Evolutionary conservation across 2,888 invertebrate genomes (phyloP).

Genomic region (Netelia fuscicornis): DNA sequence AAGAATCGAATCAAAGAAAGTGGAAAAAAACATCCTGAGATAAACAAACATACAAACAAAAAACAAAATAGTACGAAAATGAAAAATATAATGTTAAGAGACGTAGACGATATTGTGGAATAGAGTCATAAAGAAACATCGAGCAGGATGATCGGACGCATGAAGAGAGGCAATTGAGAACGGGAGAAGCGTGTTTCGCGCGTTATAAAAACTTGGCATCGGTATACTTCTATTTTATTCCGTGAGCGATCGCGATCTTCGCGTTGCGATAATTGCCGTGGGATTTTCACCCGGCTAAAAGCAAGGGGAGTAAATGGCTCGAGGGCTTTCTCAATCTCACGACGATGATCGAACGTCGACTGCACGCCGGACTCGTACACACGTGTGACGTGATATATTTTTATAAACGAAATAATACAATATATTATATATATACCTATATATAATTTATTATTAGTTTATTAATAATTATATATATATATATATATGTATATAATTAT

Average conservation of each 20-base stretch:
- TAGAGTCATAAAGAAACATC: slow-evolving; percentile 24
- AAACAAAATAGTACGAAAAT: no score
- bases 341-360: slow-evolving; percentile 23
- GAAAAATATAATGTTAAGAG: no score
- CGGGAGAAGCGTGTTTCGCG: slow-evolving; percentile 12
- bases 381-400: no score
- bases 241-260: slow-evolving; percentile 31
- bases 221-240: slow-evolving; percentile 9
- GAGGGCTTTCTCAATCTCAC: slow-evolving; percentile 36
- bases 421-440: no score
- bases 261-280: slow-evolving; percentile 49
- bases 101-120: neutral
- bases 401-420: neutral
- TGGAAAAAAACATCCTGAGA: neutral
- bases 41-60: no score
- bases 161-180: slow-evolving; percentile 13
- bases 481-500: no score
- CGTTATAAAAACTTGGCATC: slow-evolving; percentile 32
- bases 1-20: neutral
- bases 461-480: no score
- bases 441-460: no score
- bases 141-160: neutral
- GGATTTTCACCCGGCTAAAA: slow-evolving; percentile 33
- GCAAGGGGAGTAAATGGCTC: slow-evolving; percentile 25
- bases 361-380: neutral